These are phyloP conservation scores for Piaya cayana DNA, from an alignment of 2,113 vertebrate species.

Conservation along the genomic window DNA sequence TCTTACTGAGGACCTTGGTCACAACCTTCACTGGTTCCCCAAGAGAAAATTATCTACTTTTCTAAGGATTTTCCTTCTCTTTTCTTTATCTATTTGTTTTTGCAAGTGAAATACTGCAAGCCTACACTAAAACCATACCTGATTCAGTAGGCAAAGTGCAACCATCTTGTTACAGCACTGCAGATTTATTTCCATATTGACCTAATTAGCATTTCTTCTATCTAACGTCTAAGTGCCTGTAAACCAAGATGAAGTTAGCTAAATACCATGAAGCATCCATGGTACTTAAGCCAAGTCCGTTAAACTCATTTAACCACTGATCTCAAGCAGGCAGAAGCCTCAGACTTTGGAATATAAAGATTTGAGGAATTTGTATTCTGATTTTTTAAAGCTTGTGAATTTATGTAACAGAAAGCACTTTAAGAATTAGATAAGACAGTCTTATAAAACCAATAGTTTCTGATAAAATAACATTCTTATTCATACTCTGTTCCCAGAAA, in stretches of 20 bases:
- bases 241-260: not conserved
- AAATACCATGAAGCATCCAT: not conserved
- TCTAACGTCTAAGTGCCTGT: constrained; percentile 5
- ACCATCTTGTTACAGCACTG: not conserved
- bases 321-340: not conserved
- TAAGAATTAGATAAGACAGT: constrained; percentile 7
- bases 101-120: constrained; percentile 26
- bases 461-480: not conserved
- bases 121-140: constrained; percentile 37
- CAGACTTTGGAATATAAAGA: not conserved
- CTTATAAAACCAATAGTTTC: not conserved
- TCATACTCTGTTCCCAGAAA: not conserved
- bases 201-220: constrained; percentile 17
- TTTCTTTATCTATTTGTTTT: constrained; percentile 1
- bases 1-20: not conserved
- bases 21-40: not conserved
- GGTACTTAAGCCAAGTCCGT: not conserved
- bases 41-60: not conserved
- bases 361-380: not conserved
- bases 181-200: constrained; percentile 24
- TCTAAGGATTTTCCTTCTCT: not conserved
- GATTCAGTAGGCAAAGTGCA: not conserved
- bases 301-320: not conserved
- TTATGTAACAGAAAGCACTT: not conserved
- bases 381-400: not conserved